Conservation (phyloP, 2,888 invertebrate species). For the Rhorus exstirpatorius region DNA sequence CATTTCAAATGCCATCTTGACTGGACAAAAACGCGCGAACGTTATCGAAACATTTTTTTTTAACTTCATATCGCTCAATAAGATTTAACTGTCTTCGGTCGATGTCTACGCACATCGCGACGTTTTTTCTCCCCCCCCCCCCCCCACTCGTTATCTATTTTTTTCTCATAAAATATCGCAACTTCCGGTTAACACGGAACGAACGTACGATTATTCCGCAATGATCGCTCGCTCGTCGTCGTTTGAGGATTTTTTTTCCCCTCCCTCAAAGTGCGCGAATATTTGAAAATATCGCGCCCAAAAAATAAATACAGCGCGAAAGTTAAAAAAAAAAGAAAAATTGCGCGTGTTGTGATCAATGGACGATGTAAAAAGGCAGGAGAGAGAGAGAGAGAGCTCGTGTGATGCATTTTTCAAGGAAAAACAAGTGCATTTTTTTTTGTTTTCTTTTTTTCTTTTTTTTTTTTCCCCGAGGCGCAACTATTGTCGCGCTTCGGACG, state of each 20-base stretch:
- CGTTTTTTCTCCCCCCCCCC: no score
- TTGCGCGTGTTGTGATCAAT: neutral
- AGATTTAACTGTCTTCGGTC: no score
- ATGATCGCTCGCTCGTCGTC: neutral
- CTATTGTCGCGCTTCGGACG: slow-evolving; percentile 78
- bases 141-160: no score
- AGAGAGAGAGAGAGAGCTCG: slow-evolving; percentile 12
- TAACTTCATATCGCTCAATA: no score
- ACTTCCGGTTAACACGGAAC: no score
- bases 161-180: no score
- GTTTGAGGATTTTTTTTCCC: neutral
- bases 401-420: slow-evolving; percentile 44
- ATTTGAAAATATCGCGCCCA: neutral
- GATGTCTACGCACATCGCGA: no score
- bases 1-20: no score
- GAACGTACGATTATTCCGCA: no score
- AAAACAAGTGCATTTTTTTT: slow-evolving; percentile 50
- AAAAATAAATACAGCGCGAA: neutral
- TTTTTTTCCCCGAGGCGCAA: slow-evolving; percentile 47
- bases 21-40: no score
- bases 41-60: no score
- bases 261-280: slow-evolving; percentile 2
- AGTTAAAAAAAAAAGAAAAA: neutral
- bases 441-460: slow-evolving; percentile 36
- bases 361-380: no score